phyloP scores from a whole-genome alignment of 2,797 vertebrate genomes.

The Denticeps clupeoides region DNA sequence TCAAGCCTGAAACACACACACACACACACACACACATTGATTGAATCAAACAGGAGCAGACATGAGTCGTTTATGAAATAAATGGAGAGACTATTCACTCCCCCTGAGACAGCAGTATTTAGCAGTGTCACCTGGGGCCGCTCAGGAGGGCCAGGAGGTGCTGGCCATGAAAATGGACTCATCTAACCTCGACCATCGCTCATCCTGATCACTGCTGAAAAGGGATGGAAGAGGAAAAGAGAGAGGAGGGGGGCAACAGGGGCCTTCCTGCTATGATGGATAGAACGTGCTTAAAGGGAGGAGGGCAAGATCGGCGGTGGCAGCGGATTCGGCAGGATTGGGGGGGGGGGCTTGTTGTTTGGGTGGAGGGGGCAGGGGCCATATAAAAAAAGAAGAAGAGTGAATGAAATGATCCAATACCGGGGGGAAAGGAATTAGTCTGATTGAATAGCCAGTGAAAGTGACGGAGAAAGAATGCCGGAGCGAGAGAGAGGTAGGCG shows the following conservation, averaged over 20 bases:
- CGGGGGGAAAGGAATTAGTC: slow-evolving; percentile 50
- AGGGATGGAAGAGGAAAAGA: slow-evolving; percentile 21
- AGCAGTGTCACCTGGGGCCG: slow-evolving; percentile 58
- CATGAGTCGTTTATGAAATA: slow-evolving; percentile 38
- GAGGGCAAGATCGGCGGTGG: slow-evolving; percentile 32
- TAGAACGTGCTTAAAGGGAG: slow-evolving; percentile 52
- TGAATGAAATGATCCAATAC: slow-evolving; percentile 55
- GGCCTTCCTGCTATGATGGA: slow-evolving; percentile 49
- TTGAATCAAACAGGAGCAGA: slow-evolving; percentile 24
- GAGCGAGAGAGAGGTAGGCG: slow-evolving; percentile 1
- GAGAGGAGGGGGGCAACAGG: slow-evolving; percentile 25
- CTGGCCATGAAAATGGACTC: slow-evolving; percentile 47
- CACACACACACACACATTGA: slow-evolving; percentile 10
- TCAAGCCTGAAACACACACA: slow-evolving; percentile 1
- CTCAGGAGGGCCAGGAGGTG: slow-evolving; percentile 32
- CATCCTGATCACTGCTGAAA: slow-evolving; percentile 57
- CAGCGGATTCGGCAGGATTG: slow-evolving; percentile 2
- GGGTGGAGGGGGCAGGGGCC: neutral
- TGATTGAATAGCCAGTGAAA: slow-evolving; percentile 41
- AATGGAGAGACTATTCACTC: slow-evolving; percentile 45
- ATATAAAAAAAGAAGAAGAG: slow-evolving; percentile 18
- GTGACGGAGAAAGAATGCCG: slow-evolving; percentile 18
- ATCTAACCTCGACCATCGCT: slow-evolving; percentile 59
- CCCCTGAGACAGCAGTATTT: slow-evolving; percentile 57
- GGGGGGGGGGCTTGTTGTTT: slow-evolving; percentile 6